Evolutionary conservation across 2,113 vertebrate genomes (phyloP), one percentile per base, ranked within the genome.

Genomic region (Otocyon megalotis): DNA sequence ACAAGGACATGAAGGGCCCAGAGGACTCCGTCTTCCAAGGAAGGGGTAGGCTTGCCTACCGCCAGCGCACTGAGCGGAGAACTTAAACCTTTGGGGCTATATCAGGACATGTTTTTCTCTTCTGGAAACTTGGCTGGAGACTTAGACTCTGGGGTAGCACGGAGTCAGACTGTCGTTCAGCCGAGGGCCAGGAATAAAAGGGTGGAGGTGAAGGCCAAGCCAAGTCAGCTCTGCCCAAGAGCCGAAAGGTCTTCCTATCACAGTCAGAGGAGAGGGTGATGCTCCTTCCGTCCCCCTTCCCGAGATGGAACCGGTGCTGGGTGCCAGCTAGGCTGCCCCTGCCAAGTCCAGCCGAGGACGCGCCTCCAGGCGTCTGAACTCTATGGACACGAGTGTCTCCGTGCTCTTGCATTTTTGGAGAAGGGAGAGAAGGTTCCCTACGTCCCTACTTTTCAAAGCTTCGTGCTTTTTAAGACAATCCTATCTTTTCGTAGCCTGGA

Each of bases 291-390:
- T 0, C 1, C 3, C 50, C 48, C n/a, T 85, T 67, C 10, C 0
- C 30, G 19, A n/a, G 14, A 19, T 16, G 3, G 4, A 30, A 22
- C 30, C 56, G 6, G 26, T 3, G 5, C 5, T 9, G 13, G 24
- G 1, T 0, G n/a, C 30, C 8, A 11, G n/a, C 37, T 2, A 17
- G 35, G 7, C 0, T 11, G 7, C 6, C 13, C 50, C 48, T 1
- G 20, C n/a, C 13, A 6, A 10, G 56, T 26, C n/a, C 22, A 0
- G 8, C 19, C 1, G 54, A 65, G 26, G 48, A 4, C 8, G 35
- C 1, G 0, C n/a, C 48, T 72, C 8, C 3, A 12, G 35, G 30
- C 30, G 43, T 24, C 30, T 35, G 24, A 90, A 86, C 8, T 24
- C 65, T 1, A 54, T 1, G 63, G 19, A 24, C 3, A 0, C 2